phyloP scores from a whole-genome alignment of 35 echinoderm and acorn worm species.

The Diadema setosum region DNA sequence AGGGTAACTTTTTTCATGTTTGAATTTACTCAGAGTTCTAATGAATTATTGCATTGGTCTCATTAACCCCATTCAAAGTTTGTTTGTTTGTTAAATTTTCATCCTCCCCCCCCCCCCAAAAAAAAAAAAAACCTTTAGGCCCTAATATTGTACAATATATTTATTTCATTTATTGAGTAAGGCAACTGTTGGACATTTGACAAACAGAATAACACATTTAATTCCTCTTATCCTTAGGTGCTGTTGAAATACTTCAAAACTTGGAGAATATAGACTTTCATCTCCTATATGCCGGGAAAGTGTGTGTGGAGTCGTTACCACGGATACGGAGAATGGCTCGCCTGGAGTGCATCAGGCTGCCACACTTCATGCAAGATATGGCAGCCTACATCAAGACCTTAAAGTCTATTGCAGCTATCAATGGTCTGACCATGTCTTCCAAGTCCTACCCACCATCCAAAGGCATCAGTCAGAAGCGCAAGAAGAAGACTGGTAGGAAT shows the following conservation, averaged over 20 bases:
- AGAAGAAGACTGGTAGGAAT: background rate
- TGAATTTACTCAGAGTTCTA: no score
- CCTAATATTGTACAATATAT: background rate
- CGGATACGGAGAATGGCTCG: conserved; percentile 71
- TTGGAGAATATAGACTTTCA: conserved; percentile 85
- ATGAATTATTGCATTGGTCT: no score
- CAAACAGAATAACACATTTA: no score
- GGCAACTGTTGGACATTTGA: no score
- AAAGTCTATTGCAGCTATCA: conserved; percentile 61
- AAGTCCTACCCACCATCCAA: background rate
- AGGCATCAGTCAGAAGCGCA: background rate
- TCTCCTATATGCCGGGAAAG: conserved; percentile 72
- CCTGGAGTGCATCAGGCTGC: conserved; percentile 74
- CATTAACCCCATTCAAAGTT: no score
- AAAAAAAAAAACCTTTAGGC: background rate
- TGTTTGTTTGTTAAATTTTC: no score
- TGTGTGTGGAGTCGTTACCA: conserved; percentile 68
- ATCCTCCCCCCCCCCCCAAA: background rate
- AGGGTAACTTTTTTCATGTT: no score
- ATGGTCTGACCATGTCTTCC: conserved; percentile 19
- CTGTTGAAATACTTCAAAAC: conserved; percentile 75
- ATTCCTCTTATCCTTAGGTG: conserved; percentile 55
- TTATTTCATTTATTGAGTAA: no score
- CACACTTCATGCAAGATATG: conserved; percentile 78
- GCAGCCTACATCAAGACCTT: conserved; percentile 54